Conservation (phyloP, 2,797 vertebrate genomes). For the Pseudomugil tenellus region DNA sequence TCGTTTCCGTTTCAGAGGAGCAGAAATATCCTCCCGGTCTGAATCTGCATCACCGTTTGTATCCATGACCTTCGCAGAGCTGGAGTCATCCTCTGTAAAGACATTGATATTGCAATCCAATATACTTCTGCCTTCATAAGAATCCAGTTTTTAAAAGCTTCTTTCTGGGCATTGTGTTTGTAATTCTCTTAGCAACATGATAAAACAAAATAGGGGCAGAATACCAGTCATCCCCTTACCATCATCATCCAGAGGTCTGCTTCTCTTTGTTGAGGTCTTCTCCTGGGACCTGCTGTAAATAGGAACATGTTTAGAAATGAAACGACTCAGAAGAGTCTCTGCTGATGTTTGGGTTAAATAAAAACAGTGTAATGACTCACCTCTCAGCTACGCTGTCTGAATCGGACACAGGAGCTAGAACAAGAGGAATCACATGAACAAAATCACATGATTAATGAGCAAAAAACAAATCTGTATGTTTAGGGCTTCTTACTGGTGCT, state of each 20-base stretch:
- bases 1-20: constrained; percentile 75
- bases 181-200: not conserved
- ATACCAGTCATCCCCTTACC: constrained; percentile 67
- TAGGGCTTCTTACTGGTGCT: not conserved
- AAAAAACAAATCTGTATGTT: not conserved
- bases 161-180: not conserved
- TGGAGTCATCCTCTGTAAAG: constrained; percentile 52
- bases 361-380: constrained; percentile 46
- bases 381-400: constrained; percentile 41
- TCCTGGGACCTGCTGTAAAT: constrained; percentile 56
- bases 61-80: constrained; percentile 31
- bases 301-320: constrained; percentile 23
- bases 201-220: not conserved
- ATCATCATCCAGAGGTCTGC: constrained; percentile 77
- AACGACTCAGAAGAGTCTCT: not conserved
- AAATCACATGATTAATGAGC: not conserved
- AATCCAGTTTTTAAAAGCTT: not conserved
- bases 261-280: constrained; percentile 79
- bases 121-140: not conserved
- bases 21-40: constrained; percentile 62
- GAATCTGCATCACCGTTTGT: constrained; percentile 47
- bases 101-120: constrained; percentile 11
- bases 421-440: not conserved
- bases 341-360: constrained; percentile 12
- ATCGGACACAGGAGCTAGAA: constrained; percentile 38